These are phyloP conservation scores for Chesias legatella DNA, from an alignment of 2,888 invertebrate species.

Conservation along the genomic window DNA sequence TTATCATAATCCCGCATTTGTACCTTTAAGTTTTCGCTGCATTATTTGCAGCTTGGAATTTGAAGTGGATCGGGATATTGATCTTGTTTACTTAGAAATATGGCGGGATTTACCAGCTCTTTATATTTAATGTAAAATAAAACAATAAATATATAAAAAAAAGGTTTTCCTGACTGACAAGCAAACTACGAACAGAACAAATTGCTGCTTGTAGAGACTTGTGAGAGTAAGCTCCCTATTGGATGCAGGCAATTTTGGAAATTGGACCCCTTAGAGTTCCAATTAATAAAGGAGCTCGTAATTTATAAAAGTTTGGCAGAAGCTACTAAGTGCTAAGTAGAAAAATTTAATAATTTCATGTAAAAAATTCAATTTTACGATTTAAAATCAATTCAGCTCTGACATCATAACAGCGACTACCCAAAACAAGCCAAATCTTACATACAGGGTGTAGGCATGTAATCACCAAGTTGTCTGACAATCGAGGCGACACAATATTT, in stretches of 20 bases:
- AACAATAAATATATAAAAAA: too few relatives aligned
- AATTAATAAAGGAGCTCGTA: too few relatives aligned
- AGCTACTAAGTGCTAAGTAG: too few relatives aligned
- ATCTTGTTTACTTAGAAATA: conserved; percentile 31
- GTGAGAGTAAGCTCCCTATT: too few relatives aligned
- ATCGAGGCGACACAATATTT: conserved; percentile 31
- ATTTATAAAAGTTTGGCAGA: too few relatives aligned
- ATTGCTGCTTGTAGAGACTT: too few relatives aligned
- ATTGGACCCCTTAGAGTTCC: too few relatives aligned
- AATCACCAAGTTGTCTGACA: conserved; percentile 34
- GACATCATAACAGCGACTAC: conserved; percentile 10
- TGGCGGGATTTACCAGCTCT: conserved; percentile 1
- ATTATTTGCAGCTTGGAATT: conserved; percentile 59
- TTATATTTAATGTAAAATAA: too few relatives aligned
- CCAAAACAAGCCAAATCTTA: conserved; percentile 22
- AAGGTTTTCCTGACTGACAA: too few relatives aligned
- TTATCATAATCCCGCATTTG: conserved; percentile 74
- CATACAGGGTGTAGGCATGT: conserved; percentile 27
- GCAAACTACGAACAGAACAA: too few relatives aligned
- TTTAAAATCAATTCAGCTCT: conserved; percentile 1
- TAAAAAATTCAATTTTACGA: background rate
- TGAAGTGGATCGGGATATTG: conserved; percentile 30
- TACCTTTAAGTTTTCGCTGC: conserved; percentile 66
- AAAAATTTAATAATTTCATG: too few relatives aligned
- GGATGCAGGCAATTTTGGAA: too few relatives aligned